Evolutionary conservation across 1,140 invertebrate species (phyloP).

Genomic region (Colletes gigas): DNA sequence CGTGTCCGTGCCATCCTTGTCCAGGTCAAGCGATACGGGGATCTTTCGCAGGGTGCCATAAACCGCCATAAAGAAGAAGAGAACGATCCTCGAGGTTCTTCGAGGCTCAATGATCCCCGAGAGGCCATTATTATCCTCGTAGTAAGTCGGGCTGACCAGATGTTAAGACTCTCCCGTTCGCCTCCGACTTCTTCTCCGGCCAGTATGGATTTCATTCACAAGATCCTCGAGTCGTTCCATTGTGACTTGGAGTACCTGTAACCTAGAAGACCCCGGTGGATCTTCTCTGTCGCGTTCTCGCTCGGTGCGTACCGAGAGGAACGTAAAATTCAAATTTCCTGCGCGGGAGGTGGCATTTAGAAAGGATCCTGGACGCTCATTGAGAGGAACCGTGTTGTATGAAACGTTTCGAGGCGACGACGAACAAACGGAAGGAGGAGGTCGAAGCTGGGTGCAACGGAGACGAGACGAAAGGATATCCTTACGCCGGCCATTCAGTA

Average conservation of each 20-base stretch:
- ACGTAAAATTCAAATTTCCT: conserved; percentile 75
- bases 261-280: conserved; percentile 56
- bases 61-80: conserved; percentile 55
- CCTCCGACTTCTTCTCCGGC: conserved; percentile 22
- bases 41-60: conserved; percentile 43
- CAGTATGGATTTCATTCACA: conserved; percentile 76
- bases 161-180: conserved; percentile 43
- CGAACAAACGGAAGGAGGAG: conserved; percentile 13
- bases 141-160: conserved; percentile 70
- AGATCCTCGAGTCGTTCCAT: conserved; percentile 69
- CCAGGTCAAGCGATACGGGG: conserved; percentile 33
- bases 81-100: conserved; percentile 31
- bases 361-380: conserved; percentile 42
- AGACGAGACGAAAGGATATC: conserved; percentile 1
- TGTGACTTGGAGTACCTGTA: conserved; percentile 75
- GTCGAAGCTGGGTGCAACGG: neutral
- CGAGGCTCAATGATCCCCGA: conserved; percentile 51
- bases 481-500: conserved; percentile 19
- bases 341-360: conserved; percentile 38
- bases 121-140: conserved; percentile 63
- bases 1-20: conserved; percentile 36
- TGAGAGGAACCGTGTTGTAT: conserved; percentile 32
- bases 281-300: conserved; percentile 15
- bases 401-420: neutral
- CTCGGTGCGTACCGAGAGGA: neutral